These are phyloP conservation scores for Sarcophaga bullata DNA, from an alignment of 1,140 invertebrate genomes.

Conservation along the genomic window DNA sequence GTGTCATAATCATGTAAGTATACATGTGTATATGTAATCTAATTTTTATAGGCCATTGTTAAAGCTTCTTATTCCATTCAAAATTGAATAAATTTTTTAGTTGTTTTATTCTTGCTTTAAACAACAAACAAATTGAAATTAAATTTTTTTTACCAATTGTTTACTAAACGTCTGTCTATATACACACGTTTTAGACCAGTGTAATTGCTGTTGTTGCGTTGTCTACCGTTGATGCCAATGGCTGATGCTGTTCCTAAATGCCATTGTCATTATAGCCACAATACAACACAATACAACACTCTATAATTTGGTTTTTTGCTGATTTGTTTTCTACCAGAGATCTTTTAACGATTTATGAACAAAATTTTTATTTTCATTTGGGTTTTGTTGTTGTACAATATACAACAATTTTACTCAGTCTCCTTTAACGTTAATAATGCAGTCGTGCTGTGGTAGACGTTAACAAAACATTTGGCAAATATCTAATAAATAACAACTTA, in stretches of 20 bases:
- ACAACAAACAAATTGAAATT: conserved; percentile 33
- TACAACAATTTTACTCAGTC: too few species aligned
- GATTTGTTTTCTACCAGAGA: too few species aligned
- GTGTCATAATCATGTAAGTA: not conserved
- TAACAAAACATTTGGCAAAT: conserved; percentile 27
- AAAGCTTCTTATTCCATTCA: too few species aligned
- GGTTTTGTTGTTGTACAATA: not conserved
- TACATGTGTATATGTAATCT: not conserved
- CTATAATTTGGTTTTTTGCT: not conserved
- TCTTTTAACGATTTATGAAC: too few species aligned
- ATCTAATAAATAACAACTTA: conserved; percentile 30
- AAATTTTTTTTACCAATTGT: conserved; percentile 24
- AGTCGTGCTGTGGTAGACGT: conserved; percentile 5
- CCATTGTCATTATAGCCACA: conserved; percentile 32
- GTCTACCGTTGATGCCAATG: not conserved
- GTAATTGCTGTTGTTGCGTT: not conserved
- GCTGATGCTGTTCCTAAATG: conserved; percentile 10
- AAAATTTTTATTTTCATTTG: not conserved
- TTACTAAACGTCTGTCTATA: conserved; percentile 28
- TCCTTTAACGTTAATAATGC: not conserved
- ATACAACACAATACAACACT: conserved; percentile 37
- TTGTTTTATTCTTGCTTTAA: not conserved
- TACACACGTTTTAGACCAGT: not conserved
- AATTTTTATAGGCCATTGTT: conserved; percentile 23
- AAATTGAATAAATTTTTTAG: too few species aligned